Evolutionary conservation across 2,113 vertebrate species (phyloP), one percentile per base, ranked within the genome.

Genomic region (Chunga burmeisteri): DNA sequence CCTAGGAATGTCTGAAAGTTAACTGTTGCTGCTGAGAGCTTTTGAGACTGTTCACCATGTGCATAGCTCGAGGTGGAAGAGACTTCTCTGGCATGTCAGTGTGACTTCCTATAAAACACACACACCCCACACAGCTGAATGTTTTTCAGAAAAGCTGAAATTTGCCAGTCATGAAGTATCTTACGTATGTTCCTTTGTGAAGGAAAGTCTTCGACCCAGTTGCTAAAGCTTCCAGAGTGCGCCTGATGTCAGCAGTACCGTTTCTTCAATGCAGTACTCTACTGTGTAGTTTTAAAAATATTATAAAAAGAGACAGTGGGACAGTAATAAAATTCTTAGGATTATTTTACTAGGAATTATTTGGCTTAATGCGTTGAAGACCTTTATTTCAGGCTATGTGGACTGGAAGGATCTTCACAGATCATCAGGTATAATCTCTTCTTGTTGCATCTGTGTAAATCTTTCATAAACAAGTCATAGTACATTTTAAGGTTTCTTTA

Each of bases 401-500:
- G 49, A 8, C 29, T 56, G 72, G 80, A 22, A 34, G 63, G 86
- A 15, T 49, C 63, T 79, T 86, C 22, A 9, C 55, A 86, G 17
- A 61, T 42, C 55, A 26, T 46, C 79, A 38, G 67, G 11, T 66
- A 3, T 22, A 16, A 55, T 81, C 63, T 88, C 79, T 22, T 18
- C 65, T 65, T 46, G 82, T 46, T 92, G 80, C 86, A 58, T 59
- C 86, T 15, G 0, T 49, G 42, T 62, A 65, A 92, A 90, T 68
- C 68, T 73, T 70, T 63, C 55, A 90, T 94, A 56, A 95, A 68
- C 77, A 86, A 90, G 56, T 89, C 91, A 34, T 14, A 22, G 65
- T 14, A 2, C 47, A 13, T 66, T 67, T 62, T 14, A 36, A 84
- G 77, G 73, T 50, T 92, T 21, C 86, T 71, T 84, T 44, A 74